Base-by-base conservation (phyloP, 2,888 invertebrate genomes). In the Chrysina gloriosa region DNA sequence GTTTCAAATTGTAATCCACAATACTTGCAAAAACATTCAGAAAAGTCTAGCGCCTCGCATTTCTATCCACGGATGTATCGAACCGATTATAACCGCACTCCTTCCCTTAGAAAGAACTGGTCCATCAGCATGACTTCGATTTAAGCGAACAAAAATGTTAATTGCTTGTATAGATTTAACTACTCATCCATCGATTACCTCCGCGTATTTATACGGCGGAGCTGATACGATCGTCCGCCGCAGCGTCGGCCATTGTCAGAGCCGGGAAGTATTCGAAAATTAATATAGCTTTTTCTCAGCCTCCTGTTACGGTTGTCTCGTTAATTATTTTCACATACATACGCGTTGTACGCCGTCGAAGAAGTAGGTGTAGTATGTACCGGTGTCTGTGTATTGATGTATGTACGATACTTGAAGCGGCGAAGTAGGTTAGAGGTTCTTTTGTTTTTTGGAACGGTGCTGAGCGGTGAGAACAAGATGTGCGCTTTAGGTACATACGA, bases 121-220 rank as follows among this genome's bases (percentile, higher is more conserved):
- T 25, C 63, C 14, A 75, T 73, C 79, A 79, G 78, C 79, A 77
- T 78, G 79, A 77, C 76, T 76, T 72, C 77, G 72, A 71, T 74
- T 72, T 73, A 74, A 74, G 75, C 75, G 76, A 76, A 78, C 75
- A 80, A 79, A 79, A 79, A 80, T 78, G 78, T 80, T 80, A 80
- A 80, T 80, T 80, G 79, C 79, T 76, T 79, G 79, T 80, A 80
- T 78, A 77, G 77, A 79, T 79, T 79, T 78, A 79, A 79, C 78
- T 76, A 79, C 76, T 78, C 78, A 78, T 78, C 78, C 77, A 76
- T 75, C 77, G 80, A 79, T 78, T 77, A 77, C 77, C 73, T 71
- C 68, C 73, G 23, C 34, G 31, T 48, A 50, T 63, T 48, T 63
- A 36, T 23, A 45, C 19, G 48, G 23, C 36, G 21, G 11, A 19